Conservation (phyloP, 2,888 invertebrate genomes). For the Lycia hirtaria region DNA sequence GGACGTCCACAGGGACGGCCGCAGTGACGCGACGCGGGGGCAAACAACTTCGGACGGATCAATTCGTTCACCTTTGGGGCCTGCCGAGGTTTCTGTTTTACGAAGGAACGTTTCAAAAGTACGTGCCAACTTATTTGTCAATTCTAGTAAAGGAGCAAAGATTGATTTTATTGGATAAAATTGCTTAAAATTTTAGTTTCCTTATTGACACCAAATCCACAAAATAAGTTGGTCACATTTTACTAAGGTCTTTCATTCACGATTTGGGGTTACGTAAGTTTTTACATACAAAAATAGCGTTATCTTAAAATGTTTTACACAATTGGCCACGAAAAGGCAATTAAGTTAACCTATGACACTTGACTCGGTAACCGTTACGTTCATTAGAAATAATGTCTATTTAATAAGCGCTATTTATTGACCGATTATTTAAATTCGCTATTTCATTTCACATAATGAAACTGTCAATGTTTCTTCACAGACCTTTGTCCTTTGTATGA, state of each 20-base stretch:
- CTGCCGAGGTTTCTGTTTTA: conserved; percentile 48
- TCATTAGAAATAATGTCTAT: conserved; percentile 9
- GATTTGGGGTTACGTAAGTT: conserved; percentile 11
- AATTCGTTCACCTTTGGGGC: conserved; percentile 69
- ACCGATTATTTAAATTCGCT: conserved; percentile 9
- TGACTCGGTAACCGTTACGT: conserved; percentile 10
- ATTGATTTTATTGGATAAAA: not conserved
- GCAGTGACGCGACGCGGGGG: conserved; percentile 66
- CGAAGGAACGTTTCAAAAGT: conserved; percentile 30
- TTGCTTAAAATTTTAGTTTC: not conserved
- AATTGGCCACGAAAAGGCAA: not conserved
- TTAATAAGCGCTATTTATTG: conserved; percentile 6
- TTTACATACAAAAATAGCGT: not conserved
- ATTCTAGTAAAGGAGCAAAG: not conserved
- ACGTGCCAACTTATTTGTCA: not conserved
- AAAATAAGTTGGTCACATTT: not conserved
- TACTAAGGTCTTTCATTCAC: conserved; percentile 13
- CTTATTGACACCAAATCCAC: not conserved
- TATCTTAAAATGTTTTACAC: conserved; percentile 20
- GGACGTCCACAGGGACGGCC: conserved; percentile 49
- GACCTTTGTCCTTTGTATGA: not conserved
- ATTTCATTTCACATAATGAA: not conserved
- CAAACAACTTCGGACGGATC: conserved; percentile 78
- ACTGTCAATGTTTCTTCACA: conserved; percentile 6
- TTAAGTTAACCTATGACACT: conserved; percentile 15